Percentiles rank a stretch among this genome's conserved stretches.
Conservation (phyloP, 2,888 invertebrate genomes). For the Cepaea hortensis region DNA sequence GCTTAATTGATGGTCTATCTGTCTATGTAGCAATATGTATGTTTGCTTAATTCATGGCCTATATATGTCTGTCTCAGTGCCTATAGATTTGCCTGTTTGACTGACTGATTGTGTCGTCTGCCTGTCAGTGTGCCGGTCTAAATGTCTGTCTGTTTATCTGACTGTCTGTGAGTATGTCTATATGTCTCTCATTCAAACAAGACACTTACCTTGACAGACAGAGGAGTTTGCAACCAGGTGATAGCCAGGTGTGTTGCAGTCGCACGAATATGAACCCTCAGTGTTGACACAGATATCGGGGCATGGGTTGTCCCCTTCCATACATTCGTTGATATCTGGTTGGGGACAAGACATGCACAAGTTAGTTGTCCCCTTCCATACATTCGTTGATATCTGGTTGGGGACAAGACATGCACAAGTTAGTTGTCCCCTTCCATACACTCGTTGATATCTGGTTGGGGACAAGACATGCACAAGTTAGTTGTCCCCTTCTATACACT, state of each 20-base stretch:
- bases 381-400: constrained; percentile 63
- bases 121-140: too few relatives aligned
- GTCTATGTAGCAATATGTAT: too few relatives aligned
- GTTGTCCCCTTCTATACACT: constrained; percentile 69
- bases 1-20: too few relatives aligned
- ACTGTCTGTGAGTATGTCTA: too few relatives aligned
- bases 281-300: constrained; percentile 64
- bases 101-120: too few relatives aligned
- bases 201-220: constrained; percentile 58
- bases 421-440: constrained; percentile 68
- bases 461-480: neutral
- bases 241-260: constrained; percentile 59
- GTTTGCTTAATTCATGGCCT: too few relatives aligned
- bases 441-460: constrained; percentile 61
- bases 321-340: constrained; percentile 64
- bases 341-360: neutral
- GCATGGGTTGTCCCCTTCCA: constrained; percentile 66
- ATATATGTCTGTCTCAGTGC: too few relatives aligned
- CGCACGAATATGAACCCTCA: constrained; percentile 62
- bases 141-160: too few relatives aligned
- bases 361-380: constrained; percentile 64
- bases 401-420: neutral
- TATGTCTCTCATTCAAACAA: neutral
- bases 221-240: constrained; percentile 50
- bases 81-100: too few relatives aligned